Conservation (phyloP, 2,113 vertebrate species). For the Rissa tridactyla region DNA sequence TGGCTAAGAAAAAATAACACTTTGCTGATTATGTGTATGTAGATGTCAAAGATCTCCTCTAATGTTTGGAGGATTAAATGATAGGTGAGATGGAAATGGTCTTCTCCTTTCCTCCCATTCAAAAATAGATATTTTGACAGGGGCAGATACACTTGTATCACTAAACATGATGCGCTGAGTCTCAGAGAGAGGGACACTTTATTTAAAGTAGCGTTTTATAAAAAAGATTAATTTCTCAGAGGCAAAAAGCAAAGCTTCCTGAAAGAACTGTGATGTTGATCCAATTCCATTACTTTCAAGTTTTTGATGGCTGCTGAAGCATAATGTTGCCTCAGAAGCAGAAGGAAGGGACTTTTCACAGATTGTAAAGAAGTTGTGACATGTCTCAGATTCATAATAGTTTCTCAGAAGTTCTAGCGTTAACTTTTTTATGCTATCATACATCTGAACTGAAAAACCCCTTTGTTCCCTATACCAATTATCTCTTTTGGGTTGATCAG, state of each 20-base stretch:
- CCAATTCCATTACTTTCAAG: constrained; percentile 24
- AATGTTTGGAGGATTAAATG: background rate
- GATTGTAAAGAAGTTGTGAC: constrained; percentile 18
- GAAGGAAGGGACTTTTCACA: background rate
- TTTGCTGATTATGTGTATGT: background rate
- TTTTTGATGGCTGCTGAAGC: background rate
- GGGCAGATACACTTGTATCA: background rate
- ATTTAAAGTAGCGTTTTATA: constrained; percentile 36
- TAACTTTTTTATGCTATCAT: background rate
- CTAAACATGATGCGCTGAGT: background rate
- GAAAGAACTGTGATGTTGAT: constrained; percentile 34
- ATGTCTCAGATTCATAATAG: constrained; percentile 32
- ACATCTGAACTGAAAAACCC: background rate
- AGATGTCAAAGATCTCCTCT: background rate
- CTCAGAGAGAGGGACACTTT: background rate
- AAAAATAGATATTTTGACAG: background rate
- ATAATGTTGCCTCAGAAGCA: background rate
- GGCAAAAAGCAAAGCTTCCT: background rate
- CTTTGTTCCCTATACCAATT: constrained; percentile 9
- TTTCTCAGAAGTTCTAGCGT: constrained; percentile 28
- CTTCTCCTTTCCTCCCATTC: background rate
- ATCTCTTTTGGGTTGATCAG: background rate
- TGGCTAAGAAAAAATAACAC: background rate
- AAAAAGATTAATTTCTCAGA: constrained; percentile 24
- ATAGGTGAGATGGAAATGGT: background rate